Evolutionary conservation across 2,888 invertebrate species (phyloP).

Genomic region (Drepana falcataria): DNA sequence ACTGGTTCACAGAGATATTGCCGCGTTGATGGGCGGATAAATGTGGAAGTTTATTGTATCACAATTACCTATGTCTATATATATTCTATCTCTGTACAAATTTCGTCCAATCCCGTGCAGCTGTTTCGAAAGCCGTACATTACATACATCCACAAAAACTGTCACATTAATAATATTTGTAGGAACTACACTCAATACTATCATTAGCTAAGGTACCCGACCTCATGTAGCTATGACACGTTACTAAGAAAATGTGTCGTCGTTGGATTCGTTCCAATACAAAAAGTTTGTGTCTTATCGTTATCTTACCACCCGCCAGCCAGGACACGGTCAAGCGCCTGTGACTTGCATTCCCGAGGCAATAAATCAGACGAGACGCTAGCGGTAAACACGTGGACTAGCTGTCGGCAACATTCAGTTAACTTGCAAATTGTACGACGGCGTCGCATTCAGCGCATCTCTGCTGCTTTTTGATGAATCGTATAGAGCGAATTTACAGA

Average conservation of each 20-base stretch:
- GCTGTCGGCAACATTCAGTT: slow-evolving; percentile 31
- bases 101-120: too few species aligned
- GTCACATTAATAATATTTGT: too few species aligned
- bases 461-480: slow-evolving; percentile 25
- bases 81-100: too few species aligned
- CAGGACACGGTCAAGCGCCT: slow-evolving; percentile 8
- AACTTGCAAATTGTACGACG: slow-evolving; percentile 37
- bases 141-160: too few species aligned
- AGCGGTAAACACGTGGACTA: slow-evolving; percentile 26
- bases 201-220: too few species aligned
- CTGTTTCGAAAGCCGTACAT: too few species aligned
- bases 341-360: slow-evolving; percentile 17
- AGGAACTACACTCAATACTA: too few species aligned
- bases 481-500: slow-evolving; percentile 25
- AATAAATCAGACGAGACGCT: slow-evolving; percentile 35
- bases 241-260: too few species aligned
- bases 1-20: slow-evolving; percentile 7
- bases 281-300: not conserved
- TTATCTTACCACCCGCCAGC: not conserved
- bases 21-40: slow-evolving; percentile 2
- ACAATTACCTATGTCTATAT: not conserved
- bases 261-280: too few species aligned
- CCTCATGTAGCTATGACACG: too few species aligned
- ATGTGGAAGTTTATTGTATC: slow-evolving; percentile 1
- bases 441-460: slow-evolving; percentile 4